phyloP scores from a whole-genome alignment of 2,113 vertebrate species.

The Brienomyrus longianalis region DNA sequence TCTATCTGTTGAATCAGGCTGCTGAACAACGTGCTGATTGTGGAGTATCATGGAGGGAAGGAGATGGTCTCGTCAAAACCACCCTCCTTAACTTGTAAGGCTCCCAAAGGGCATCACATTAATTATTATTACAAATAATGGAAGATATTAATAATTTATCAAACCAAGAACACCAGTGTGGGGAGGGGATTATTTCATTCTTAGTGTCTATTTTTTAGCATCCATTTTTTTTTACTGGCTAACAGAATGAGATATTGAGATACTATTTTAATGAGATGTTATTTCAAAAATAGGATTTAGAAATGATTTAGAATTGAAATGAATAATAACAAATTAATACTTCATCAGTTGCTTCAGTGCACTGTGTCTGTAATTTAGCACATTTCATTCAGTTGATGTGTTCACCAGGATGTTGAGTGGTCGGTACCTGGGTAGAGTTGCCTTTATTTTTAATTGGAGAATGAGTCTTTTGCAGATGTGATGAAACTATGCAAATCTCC shows the following conservation, averaged over 20 bases:
- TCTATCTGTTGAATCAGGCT: neutral
- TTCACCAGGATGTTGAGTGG: neutral
- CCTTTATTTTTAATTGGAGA: neutral
- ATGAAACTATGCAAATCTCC: neutral
- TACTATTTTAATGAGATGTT: neutral
- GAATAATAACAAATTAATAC: neutral
- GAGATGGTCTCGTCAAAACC: neutral
- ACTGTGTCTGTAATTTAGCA: neutral
- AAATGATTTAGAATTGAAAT: neutral
- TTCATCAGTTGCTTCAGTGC: neutral
- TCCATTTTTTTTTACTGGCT: neutral
- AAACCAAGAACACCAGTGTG: neutral
- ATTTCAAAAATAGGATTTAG: neutral
- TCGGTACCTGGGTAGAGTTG: neutral
- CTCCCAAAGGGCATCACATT: neutral
- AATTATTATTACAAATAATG: neutral
- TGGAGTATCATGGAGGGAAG: neutral
- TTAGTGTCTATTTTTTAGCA: neutral
- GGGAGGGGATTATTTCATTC: neutral
- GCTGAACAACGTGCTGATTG: neutral
- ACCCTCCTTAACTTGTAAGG: neutral
- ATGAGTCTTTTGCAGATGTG: neutral
- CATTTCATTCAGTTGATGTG: neutral
- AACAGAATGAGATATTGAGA: neutral
- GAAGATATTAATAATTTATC: slow-evolving; percentile 1